Evolutionary conservation across 2,113 vertebrate genomes (phyloP), one percentile per base, ranked within the genome.

Genomic region (Siniperca chuatsi): DNA sequence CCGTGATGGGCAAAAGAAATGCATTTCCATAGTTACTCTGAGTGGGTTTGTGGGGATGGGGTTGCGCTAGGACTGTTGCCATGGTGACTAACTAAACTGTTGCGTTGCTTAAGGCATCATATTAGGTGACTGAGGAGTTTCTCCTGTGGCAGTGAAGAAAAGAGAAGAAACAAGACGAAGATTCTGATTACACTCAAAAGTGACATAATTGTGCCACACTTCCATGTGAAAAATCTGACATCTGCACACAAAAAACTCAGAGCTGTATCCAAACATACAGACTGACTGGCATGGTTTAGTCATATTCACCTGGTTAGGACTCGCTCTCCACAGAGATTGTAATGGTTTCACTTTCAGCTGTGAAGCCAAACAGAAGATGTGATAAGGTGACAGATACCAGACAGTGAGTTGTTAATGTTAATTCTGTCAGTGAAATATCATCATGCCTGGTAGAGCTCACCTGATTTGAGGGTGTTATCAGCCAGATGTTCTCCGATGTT

Each of bases 251-350:
- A 33, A 52, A 75, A 29, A 15, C 13, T 50, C 25, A 8, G 18
- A 25, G 9, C 55, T 72, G 71, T 65, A 25, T 1, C 10, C 70
- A 48, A 33, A 65, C 20, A 23, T 2, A 9, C 64, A 72, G 8
- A 15, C 35, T 2, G 13, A 55, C 18, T 46, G 33, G 40, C 33
- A 46, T 7, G 46, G 4, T 29, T 20, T 16, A 23, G n/a, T 55
- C 42, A 46, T 4, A 48, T 67, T 92, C 88, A 93, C 95, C 96
- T 96, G 95, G 96, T 94, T 94, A 96, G 92, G 96, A 96, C 96
- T 97, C 96, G 66, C 96, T 98, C 96, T 97, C 97, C 96, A 98
- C 87, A 88, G 96, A 95, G 94, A 98, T 93, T 92, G 96, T 96
- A 87, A 97, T 95, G 93, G 97, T 96, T 87, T 97, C 97, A 94